Conservation (phyloP, 2,888 invertebrate species). For the Ophion ventricosus region DNA sequence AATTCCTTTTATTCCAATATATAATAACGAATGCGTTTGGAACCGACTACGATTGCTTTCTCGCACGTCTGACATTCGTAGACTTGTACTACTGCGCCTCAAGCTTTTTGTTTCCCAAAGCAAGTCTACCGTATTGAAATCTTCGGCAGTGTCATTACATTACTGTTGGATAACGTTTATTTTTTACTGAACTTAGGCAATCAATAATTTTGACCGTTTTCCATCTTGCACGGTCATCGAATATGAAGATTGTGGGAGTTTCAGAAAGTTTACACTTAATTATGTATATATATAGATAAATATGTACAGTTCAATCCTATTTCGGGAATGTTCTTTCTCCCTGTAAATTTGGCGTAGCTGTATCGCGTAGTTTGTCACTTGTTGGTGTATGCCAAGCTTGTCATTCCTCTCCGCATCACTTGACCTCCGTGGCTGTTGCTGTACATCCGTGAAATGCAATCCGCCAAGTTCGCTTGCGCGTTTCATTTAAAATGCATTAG, state of each 20-base stretch:
- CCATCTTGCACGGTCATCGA: not conserved
- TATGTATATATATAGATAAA: not conserved
- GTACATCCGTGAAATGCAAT: conserved; percentile 64
- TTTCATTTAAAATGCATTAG: conserved; percentile 76
- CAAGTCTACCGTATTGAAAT: not conserved
- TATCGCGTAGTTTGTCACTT: conserved; percentile 40
- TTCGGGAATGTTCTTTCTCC: not conserved
- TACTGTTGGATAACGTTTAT: too few species aligned
- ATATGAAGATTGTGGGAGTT: not conserved
- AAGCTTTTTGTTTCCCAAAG: not conserved
- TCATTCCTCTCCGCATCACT: conserved; percentile 40
- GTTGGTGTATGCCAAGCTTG: conserved; percentile 46
- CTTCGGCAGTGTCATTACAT: too few species aligned
- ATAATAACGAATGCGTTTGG: not conserved
- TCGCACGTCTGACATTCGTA: conserved; percentile 10
- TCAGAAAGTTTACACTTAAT: not conserved
- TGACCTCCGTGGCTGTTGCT: conserved; percentile 36
- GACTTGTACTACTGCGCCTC: conserved; percentile 40
- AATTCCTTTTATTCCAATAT: not conserved
- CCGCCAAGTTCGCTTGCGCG: conserved; percentile 60
- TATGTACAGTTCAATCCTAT: not conserved
- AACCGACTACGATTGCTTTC: not conserved
- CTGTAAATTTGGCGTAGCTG: conserved; percentile 19
- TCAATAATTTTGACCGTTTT: not conserved
- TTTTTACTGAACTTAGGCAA: not conserved